Conservation (phyloP, 2,113 vertebrate genomes). For the Xenopus borealis region DNA sequence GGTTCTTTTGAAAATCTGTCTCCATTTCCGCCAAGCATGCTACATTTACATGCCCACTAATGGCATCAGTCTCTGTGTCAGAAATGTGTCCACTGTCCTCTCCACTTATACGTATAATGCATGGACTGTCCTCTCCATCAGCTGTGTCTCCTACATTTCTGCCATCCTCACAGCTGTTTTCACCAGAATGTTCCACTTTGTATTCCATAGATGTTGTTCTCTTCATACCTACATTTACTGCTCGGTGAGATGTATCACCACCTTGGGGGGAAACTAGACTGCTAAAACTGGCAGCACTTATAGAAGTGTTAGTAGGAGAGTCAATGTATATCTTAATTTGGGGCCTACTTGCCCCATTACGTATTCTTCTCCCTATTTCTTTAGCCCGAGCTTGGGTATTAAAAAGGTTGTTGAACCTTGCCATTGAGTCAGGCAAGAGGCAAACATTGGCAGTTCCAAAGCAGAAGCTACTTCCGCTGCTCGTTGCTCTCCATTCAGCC, state of each 20-base stretch:
- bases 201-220: slow-evolving; percentile 93
- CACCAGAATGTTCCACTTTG: slow-evolving; percentile 71
- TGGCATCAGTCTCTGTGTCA: slow-evolving; percentile 56
- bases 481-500: slow-evolving; percentile 84
- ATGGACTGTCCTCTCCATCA: slow-evolving; percentile 59
- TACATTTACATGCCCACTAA: slow-evolving; percentile 72
- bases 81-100: slow-evolving; percentile 69
- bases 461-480: slow-evolving; percentile 84
- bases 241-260: slow-evolving; percentile 58
- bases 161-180: slow-evolving; percentile 65
- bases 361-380: slow-evolving; percentile 89
- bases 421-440: slow-evolving; percentile 87
- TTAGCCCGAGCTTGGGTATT: slow-evolving; percentile 87
- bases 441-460: slow-evolving; percentile 92
- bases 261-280: slow-evolving; percentile 82
- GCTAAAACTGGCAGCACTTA: slow-evolving; percentile 93
- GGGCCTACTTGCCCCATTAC: slow-evolving; percentile 89
- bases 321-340: slow-evolving; percentile 99
- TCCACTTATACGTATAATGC: slow-evolving; percentile 67
- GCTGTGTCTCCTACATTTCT: slow-evolving; percentile 55
- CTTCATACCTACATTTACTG: slow-evolving; percentile 69
- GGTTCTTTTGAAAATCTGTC: slow-evolving; percentile 56
- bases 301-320: slow-evolving; percentile 96
- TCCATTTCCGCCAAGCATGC: slow-evolving; percentile 68
- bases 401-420: slow-evolving; percentile 88